Evolutionary conservation across 1,140 invertebrate genomes (phyloP).

Genomic region (Nilaparvata lugens): DNA sequence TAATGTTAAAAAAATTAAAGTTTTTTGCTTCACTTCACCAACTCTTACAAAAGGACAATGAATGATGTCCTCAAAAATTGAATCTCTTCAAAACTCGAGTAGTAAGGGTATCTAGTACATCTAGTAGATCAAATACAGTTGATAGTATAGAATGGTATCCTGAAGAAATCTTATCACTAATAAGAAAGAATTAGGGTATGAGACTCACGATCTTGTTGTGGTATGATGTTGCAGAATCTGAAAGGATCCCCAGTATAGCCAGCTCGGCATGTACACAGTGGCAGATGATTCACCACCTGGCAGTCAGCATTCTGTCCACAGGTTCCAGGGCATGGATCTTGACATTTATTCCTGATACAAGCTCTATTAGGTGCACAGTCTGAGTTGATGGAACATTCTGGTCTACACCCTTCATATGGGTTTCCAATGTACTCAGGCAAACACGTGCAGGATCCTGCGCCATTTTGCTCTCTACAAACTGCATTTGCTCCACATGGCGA

Average conservation of each 20-base stretch:
- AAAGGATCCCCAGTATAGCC: constrained; percentile 60
- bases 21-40: no score
- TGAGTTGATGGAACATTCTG: constrained; percentile 55
- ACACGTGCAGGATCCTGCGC: constrained; percentile 55
- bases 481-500: constrained; percentile 65
- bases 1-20: no score
- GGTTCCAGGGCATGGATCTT: constrained; percentile 56
- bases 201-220: constrained; percentile 10
- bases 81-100: no score
- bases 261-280: constrained; percentile 53
- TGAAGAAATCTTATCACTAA: no score
- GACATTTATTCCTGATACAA: constrained; percentile 54
- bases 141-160: no score
- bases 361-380: constrained; percentile 53
- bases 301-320: constrained; percentile 57
- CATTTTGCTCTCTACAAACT: constrained; percentile 52
- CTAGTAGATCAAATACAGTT: no score
- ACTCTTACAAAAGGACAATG: no score
- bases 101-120: no score
- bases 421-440: constrained; percentile 42
- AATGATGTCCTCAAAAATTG: no score
- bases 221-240: constrained; percentile 30
- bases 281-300: constrained; percentile 55
- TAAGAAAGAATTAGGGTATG: no score
- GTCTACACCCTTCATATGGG: constrained; percentile 46